Evolutionary conservation across 2,797 vertebrate species (phyloP).

Genomic region (Halcyon chelicuti): DNA sequence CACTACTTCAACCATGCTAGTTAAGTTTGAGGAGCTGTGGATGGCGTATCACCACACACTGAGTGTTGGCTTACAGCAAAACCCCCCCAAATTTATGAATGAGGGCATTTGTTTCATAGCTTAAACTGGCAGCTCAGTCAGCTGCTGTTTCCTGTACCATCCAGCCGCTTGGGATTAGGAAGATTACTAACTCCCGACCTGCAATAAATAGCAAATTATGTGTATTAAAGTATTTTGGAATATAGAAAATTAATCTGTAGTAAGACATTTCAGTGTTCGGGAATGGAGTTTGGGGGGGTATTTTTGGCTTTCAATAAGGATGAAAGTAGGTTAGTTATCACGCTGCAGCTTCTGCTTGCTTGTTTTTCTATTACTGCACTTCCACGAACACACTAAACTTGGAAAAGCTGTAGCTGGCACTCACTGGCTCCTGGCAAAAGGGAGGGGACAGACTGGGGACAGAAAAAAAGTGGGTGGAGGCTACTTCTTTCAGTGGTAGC

Average conservation of each 20-base stretch:
- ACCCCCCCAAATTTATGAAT: not conserved
- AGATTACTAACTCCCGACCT: not conserved
- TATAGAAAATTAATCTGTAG: not conserved
- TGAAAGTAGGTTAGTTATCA: not conserved
- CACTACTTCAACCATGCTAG: not conserved
- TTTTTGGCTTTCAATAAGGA: not conserved
- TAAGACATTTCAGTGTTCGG: not conserved
- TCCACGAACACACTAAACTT: not conserved
- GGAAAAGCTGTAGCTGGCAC: not conserved
- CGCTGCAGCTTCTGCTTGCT: not conserved
- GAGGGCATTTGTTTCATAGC: not conserved
- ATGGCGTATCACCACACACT: rapidly evolving
- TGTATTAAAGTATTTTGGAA: not conserved
- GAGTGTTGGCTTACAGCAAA: not conserved
- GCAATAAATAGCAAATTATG: not conserved
- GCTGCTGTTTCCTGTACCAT: not conserved
- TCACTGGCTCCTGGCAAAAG: not conserved
- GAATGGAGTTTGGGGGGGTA: not conserved
- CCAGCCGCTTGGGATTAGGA: not conserved
- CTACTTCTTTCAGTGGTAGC: not conserved
- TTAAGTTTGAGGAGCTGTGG: not conserved
- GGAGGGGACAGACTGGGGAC: not conserved
- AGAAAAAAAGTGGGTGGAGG: not conserved
- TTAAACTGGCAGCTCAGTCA: not conserved
- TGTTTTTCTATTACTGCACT: not conserved